Conservation (phyloP, 2,888 invertebrate species). For the Catocala sponsa region DNA sequence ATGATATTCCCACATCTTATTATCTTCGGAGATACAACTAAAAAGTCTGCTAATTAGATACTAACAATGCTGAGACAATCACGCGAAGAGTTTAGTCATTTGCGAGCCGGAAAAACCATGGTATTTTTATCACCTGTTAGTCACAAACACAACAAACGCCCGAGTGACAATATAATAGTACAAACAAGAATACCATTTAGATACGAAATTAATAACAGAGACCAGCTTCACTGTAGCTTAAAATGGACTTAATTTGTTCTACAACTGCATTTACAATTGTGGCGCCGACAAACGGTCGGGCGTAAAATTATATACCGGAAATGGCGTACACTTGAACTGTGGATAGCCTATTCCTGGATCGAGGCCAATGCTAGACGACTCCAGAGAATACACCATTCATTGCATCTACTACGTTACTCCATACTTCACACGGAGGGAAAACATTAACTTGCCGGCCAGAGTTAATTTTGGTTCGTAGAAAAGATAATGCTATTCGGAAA, state of each 20-base stretch:
- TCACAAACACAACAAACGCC: too few species aligned
- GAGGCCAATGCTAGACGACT: conserved; percentile 67
- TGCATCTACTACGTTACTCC: conserved; percentile 27
- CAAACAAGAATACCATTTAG: conserved; percentile 8
- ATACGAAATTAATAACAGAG: conserved; percentile 21
- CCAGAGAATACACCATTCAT: conserved; percentile 33
- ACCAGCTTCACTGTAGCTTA: conserved; percentile 16
- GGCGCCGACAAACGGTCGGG: conserved; percentile 61
- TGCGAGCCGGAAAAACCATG: too few species aligned
- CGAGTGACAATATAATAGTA: not conserved
- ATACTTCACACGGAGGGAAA: conserved; percentile 18
- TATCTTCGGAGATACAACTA: not conserved
- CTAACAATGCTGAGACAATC: too few species aligned
- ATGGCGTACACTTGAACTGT: conserved; percentile 80
- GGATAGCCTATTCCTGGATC: conserved; percentile 77
- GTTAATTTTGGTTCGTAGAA: not conserved
- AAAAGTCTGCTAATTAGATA: too few species aligned
- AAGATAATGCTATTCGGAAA: not conserved
- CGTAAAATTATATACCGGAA: conserved; percentile 68
- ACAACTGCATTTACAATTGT: conserved; percentile 39
- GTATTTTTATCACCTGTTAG: too few species aligned
- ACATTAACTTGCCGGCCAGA: conserved; percentile 11
- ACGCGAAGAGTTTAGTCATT: too few species aligned
- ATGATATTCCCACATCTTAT: not conserved
- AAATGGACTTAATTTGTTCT: conserved; percentile 34